Evolutionary conservation across 2,888 invertebrate genomes (phyloP), one percentile per base, ranked within the genome.

Genomic region (Abrostola triplasia): DNA sequence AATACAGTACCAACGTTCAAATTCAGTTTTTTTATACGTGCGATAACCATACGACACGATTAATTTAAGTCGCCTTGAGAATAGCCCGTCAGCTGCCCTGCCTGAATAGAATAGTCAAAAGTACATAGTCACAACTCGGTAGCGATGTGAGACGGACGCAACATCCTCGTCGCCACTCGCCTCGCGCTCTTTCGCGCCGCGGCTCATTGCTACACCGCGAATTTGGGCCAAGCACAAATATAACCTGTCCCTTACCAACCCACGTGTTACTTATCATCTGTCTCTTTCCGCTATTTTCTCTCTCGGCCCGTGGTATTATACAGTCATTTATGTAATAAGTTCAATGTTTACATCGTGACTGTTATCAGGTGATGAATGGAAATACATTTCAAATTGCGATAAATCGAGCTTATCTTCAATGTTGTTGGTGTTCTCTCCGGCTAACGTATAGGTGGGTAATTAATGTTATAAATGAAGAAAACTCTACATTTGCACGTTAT

Each of bases 121-220:
- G 89, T 91, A 84, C 80, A 82, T 85, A 92, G 93, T 94, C 89
- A 92, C 90, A 91, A 91, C 84, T 91, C 92, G 92, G 93, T 93
- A 91, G 94, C 93, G 94, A 94, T 93, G 94, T 92, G 91, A 92
- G 90, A 83, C 91, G 92, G 92, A 89, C 93, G 93, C 88, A 81
- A 84, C 80, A 83, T 81, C 86, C 87, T 83, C 76, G 81, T 79
- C 83, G 81, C 79, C 84, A 83, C 81, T 82, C 78, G 84, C 86
- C 85, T 85, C 86, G 90, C 90, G 90, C 89, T 90, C 89, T 87
- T 87, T 88, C 90, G 89, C 90, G 88, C 87, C 87, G 86, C 88
- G 88, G 82, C 85, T 86, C 79, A 84, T 85, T 85, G 82, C 77
- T 82, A 84, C 86, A 87, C 87, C 89, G 88, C 87, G 88, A 84